phyloP scores from a whole-genome alignment of 2,888 invertebrate genomes.

The Copidosoma aretas region DNA sequence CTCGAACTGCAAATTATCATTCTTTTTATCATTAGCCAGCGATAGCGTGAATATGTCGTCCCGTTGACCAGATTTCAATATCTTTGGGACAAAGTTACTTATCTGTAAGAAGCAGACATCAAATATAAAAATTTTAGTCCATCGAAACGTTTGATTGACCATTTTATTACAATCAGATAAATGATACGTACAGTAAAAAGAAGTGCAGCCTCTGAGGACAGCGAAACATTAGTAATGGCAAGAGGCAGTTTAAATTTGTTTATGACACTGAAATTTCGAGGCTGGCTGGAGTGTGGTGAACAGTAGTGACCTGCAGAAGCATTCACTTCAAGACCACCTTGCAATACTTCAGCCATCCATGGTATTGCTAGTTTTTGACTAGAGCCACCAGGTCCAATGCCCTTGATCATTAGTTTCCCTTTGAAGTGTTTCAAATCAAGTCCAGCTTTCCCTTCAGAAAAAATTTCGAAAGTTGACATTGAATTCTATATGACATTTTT shows the following conservation, averaged over 20 bases:
- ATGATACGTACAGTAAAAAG: conserved; percentile 67
- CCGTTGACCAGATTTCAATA: conserved; percentile 68
- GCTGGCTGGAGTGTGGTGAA: conserved; percentile 57
- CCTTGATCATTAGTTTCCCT: conserved; percentile 67
- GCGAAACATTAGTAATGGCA: conserved; percentile 74
- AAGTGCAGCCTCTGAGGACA: conserved; percentile 68
- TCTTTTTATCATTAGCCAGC: conserved; percentile 64
- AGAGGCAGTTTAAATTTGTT: conserved; percentile 79
- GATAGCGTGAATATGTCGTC: conserved; percentile 67
- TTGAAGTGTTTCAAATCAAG: conserved; percentile 66
- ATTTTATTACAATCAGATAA: not conserved
- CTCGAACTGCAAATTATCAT: conserved; percentile 67
- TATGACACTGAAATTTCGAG: conserved; percentile 69
- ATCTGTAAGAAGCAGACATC: conserved; percentile 62
- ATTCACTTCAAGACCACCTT: conserved; percentile 69
- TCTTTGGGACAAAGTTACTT: conserved; percentile 68
- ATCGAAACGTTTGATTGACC: not conserved
- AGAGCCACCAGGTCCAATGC: conserved; percentile 58
- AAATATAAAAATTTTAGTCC: not conserved
- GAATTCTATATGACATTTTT: not conserved
- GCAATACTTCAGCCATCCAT: conserved; percentile 69
- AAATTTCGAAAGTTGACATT: conserved; percentile 1
- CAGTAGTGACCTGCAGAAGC: conserved; percentile 65
- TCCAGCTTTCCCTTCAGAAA: conserved; percentile 65
- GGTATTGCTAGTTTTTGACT: conserved; percentile 67